Percentiles rank a stretch among this genome's conserved stretches.
phyloP scores from a whole-genome alignment of 2,888 invertebrate genomes.

The Synanthedon formicaeformis region DNA sequence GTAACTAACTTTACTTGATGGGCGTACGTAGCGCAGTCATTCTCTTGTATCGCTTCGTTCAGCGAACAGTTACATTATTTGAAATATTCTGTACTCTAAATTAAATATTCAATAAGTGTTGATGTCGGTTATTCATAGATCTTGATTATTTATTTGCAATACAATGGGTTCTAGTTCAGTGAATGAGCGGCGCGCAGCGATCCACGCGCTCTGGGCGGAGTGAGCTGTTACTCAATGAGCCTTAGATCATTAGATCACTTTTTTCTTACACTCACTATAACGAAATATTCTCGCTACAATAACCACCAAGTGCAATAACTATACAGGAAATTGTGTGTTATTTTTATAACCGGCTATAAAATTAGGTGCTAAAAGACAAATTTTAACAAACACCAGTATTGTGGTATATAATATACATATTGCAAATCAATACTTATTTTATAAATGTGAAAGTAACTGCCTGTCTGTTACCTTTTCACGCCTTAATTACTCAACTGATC shows the following conservation, averaged over 20 bases:
- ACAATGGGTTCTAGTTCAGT: background rate
- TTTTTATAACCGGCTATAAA: too few species aligned
- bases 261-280: background rate
- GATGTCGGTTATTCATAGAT: background rate
- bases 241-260: background rate
- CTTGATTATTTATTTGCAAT: background rate
- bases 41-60: constrained; percentile 10
- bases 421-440: too few species aligned
- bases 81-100: constrained; percentile 3
- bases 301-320: background rate
- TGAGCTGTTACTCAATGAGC: background rate
- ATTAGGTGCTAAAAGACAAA: too few species aligned
- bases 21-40: constrained; percentile 7
- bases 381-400: too few species aligned
- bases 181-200: background rate
- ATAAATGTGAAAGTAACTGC: too few species aligned
- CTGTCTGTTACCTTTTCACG: too few species aligned
- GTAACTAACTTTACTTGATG: background rate
- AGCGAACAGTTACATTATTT: constrained; percentile 7
- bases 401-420: too few species aligned
- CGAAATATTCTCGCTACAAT: background rate
- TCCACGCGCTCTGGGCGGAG: background rate
- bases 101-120: background rate
- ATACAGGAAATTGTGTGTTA: background rate
- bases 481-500: too few species aligned